These are phyloP conservation scores for Etheostoma cragini DNA, from an alignment of 2,113 vertebrate genomes.

Conservation along the genomic window DNA sequence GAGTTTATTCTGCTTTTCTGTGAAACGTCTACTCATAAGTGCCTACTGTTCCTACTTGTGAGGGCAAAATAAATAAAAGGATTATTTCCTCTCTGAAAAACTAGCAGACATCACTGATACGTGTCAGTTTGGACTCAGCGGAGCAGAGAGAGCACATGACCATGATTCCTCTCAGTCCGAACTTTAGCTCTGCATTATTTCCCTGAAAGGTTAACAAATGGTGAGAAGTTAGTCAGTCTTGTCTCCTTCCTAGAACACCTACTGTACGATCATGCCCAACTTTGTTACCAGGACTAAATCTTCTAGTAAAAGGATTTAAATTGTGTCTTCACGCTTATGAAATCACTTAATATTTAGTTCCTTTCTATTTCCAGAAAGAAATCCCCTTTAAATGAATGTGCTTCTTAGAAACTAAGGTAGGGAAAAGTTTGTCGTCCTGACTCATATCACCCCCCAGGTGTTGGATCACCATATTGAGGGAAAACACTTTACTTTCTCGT, in stretches of 20 bases:
- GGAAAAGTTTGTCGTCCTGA: conserved; percentile 42
- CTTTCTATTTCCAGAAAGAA: conserved; percentile 16
- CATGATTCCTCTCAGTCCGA: conserved; percentile 53
- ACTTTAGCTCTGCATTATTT: conserved; percentile 36
- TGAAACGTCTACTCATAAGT: not conserved
- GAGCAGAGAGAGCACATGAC: conserved; percentile 60
- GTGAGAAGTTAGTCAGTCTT: conserved; percentile 30
- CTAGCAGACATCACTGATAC: conserved; percentile 16
- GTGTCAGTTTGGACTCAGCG: conserved; percentile 37
- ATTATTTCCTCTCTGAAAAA: conserved; percentile 43
- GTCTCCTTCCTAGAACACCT: conserved; percentile 38
- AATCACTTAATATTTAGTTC: not conserved
- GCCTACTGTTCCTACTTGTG: not conserved
- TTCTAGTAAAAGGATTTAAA: not conserved
- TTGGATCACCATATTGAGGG: not conserved
- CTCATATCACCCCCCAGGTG: conserved; percentile 56
- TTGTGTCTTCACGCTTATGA: not conserved
- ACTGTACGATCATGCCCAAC: not conserved
- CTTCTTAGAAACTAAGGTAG: conserved; percentile 38
- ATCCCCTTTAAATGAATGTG: not conserved
- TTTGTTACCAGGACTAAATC: not conserved
- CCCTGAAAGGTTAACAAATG: conserved; percentile 38
- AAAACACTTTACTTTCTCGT: conserved; percentile 47
- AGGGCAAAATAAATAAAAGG: conserved; percentile 20
- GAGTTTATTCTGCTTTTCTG: not conserved